These are phyloP conservation scores for Pterocles gutturalis DNA, from an alignment of 2,113 vertebrate genomes.

Conservation along the genomic window DNA sequence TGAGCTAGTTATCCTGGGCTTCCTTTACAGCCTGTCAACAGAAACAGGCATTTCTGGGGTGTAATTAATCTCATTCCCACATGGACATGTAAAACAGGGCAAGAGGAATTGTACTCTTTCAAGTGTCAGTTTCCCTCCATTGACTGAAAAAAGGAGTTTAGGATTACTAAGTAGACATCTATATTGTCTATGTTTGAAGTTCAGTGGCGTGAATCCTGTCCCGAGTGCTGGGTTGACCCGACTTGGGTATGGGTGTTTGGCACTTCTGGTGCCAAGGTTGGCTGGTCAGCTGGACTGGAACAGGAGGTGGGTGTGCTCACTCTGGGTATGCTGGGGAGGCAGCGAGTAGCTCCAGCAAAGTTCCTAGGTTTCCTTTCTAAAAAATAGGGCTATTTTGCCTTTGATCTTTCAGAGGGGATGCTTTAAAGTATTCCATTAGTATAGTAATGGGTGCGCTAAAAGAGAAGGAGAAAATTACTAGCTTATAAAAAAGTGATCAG, in stretches of 20 bases:
- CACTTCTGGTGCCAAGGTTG: not conserved
- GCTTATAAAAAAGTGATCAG: not conserved
- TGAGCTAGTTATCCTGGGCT: not conserved
- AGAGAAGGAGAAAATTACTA: not conserved
- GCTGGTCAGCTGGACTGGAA: not conserved
- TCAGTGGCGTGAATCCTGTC: not conserved
- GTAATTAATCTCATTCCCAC: not conserved
- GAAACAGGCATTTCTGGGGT: not conserved
- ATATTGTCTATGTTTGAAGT: not conserved
- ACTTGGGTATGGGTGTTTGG: not conserved
- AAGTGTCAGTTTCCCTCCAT: not conserved
- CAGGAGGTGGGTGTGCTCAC: not conserved
- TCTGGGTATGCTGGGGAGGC: not conserved
- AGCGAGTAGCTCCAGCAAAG: not conserved
- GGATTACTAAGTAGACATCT: not conserved
- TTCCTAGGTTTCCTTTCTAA: not conserved
- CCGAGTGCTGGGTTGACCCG: not conserved
- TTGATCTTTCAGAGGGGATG: not conserved
- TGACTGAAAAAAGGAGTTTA: not conserved
- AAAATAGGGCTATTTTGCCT: not conserved
- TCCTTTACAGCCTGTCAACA: not conserved
- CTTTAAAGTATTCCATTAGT: not conserved
- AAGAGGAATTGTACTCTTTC: not conserved
- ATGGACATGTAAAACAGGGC: not conserved
- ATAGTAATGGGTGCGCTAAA: not conserved